phyloP scores from a whole-genome alignment of 2,797 vertebrate genomes.

The Limnodromus scolopaceus region DNA sequence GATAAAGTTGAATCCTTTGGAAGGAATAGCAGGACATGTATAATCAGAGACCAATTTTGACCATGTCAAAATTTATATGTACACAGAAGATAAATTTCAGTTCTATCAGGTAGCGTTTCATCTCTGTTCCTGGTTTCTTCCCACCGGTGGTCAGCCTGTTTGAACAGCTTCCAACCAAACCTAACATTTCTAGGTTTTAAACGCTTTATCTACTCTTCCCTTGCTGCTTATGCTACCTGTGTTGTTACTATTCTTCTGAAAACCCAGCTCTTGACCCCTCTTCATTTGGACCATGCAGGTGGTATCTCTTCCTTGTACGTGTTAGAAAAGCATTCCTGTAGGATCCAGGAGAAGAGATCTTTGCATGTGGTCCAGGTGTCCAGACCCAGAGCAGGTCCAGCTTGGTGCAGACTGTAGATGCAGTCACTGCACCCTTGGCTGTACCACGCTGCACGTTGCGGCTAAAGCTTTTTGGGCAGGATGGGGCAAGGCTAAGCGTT shows the following conservation, averaged over 20 bases:
- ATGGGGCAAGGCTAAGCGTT: not conserved
- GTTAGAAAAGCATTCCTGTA: not conserved
- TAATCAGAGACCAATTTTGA: not conserved
- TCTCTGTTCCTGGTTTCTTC: not conserved
- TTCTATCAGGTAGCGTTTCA: not conserved
- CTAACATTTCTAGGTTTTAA: not conserved
- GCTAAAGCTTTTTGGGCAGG: not conserved
- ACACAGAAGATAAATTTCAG: not conserved
- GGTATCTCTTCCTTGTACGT: not conserved
- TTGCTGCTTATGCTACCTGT: not conserved
- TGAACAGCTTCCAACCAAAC: not conserved
- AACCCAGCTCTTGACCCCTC: not conserved
- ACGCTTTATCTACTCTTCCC: not conserved
- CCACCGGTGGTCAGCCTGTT: not conserved
- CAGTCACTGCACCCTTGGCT: not conserved
- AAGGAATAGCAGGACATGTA: not conserved
- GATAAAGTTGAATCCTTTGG: not conserved
- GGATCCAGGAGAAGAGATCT: not conserved
- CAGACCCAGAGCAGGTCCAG: not conserved
- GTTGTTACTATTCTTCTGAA: not conserved
- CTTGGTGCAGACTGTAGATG: not conserved
- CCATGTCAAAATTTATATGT: not conserved
- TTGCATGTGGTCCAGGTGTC: not conserved
- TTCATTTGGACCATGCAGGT: not conserved
- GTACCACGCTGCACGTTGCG: accelerated